These are phyloP conservation scores for Hemaris fuciformis DNA, from an alignment of 2,888 invertebrate species.

Conservation along the genomic window DNA sequence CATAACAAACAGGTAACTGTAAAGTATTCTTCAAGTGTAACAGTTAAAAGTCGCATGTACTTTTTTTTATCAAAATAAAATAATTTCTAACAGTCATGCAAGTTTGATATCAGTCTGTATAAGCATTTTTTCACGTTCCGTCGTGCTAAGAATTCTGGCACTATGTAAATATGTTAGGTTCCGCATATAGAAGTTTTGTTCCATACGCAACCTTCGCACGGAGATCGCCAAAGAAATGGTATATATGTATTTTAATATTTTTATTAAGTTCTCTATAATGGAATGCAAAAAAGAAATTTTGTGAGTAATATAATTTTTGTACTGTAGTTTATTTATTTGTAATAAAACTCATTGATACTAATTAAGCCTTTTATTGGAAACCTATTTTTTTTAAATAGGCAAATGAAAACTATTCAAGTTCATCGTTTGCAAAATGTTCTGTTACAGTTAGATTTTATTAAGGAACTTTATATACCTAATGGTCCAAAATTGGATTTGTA, in stretches of 20 bases:
- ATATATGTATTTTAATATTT: slow-evolving; percentile 33
- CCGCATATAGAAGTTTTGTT: neutral
- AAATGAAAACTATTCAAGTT: too few species aligned
- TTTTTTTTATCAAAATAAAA: neutral
- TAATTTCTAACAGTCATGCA: neutral
- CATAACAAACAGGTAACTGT: too few species aligned
- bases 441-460: too few species aligned
- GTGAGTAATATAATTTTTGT: slow-evolving; percentile 49
- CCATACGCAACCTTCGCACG: slow-evolving; percentile 17
- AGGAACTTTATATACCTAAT: too few species aligned
- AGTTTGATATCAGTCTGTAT: neutral
- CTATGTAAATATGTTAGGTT: neutral
- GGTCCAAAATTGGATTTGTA: too few species aligned
- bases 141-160: neutral
- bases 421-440: too few species aligned
- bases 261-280: slow-evolving; percentile 40
- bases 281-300: slow-evolving; percentile 34
- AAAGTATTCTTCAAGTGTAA: too few species aligned
- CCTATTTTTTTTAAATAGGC: too few species aligned
- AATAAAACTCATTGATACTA: slow-evolving; percentile 50
- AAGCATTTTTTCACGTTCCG: neutral
- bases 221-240: slow-evolving; percentile 40
- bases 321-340: slow-evolving; percentile 71
- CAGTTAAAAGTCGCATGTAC: too few species aligned
- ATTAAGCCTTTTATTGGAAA: too few species aligned